Conservation (phyloP, 2,888 invertebrate genomes). For the Cryptocephalus moraei region DNA sequence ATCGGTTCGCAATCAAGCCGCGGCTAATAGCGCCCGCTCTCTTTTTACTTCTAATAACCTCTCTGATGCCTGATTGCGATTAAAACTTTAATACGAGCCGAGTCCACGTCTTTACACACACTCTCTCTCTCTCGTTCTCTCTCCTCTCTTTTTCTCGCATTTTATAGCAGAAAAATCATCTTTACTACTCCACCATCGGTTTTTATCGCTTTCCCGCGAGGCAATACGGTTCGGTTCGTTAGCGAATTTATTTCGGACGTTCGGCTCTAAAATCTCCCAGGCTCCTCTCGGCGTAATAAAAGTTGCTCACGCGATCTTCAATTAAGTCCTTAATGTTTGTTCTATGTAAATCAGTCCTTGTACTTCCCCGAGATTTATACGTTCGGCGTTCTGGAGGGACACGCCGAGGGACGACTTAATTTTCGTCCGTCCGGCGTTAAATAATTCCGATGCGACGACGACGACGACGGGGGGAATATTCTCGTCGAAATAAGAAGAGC, state of each 20-base stretch:
- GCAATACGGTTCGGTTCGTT: conserved; percentile 11
- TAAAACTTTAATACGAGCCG: not conserved
- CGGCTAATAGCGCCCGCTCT: too few species aligned
- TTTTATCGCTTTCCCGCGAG: not conserved
- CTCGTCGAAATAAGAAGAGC: too few species aligned
- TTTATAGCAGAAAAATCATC: not conserved
- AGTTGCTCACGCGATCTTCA: conserved; percentile 28
- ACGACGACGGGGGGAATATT: too few species aligned
- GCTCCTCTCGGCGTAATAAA: conserved; percentile 18
- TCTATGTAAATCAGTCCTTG: conserved; percentile 27
- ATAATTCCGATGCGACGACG: too few species aligned
- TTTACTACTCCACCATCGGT: too few species aligned
- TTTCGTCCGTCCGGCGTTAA: too few species aligned
- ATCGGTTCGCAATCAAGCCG: too few species aligned
- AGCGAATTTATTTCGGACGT: conserved; percentile 11
- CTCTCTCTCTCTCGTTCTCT: too few species aligned
- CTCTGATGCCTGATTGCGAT: not conserved
- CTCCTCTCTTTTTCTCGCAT: not conserved
- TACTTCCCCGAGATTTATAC: conserved; percentile 24
- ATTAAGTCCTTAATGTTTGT: conserved; percentile 31
- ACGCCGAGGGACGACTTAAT: too few species aligned
- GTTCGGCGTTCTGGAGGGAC: not conserved
- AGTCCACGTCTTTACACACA: too few species aligned
- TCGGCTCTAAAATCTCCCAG: conserved; percentile 11
- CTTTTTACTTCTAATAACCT: too few species aligned